Evolutionary conservation across 2,797 vertebrate species (phyloP).

Genomic region (Gymnoscopelus microlampas): DNA sequence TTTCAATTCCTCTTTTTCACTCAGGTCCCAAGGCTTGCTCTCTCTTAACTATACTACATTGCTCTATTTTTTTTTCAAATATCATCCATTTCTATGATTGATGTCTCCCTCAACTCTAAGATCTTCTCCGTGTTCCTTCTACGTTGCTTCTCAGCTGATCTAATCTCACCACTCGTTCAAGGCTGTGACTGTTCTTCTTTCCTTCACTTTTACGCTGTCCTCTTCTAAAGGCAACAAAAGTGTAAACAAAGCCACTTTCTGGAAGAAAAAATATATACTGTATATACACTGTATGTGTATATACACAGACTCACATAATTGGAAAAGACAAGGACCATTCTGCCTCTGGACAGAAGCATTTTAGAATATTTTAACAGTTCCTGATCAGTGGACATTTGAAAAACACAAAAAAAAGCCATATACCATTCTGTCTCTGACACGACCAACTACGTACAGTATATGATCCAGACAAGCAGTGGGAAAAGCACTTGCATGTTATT

Average conservation of each 20-base stretch:
- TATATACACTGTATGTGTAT: too few relatives aligned
- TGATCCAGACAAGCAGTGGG: too few relatives aligned
- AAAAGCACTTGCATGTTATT: background rate
- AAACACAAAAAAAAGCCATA: background rate
- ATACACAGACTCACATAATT: background rate
- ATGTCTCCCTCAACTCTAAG: background rate
- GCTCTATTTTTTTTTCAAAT: background rate
- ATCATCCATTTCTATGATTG: background rate
- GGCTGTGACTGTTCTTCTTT: background rate
- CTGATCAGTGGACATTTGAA: constrained; percentile 61
- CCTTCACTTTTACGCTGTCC: background rate
- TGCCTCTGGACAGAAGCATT: background rate
- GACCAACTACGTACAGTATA: too few relatives aligned
- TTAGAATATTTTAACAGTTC: constrained; percentile 3
- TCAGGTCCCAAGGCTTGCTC: background rate
- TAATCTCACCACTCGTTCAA: background rate
- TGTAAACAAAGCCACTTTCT: background rate
- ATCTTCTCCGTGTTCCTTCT: background rate
- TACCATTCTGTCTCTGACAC: constrained; percentile 1
- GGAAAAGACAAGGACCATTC: background rate
- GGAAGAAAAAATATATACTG: too few relatives aligned
- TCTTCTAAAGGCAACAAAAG: constrained; percentile 12
- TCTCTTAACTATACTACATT: background rate
- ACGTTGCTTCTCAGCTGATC: background rate
- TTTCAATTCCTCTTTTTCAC: constrained; percentile 29